phyloP scores from a whole-genome alignment of 1,140 invertebrate genomes.

The Drosophila subobscura region DNA sequence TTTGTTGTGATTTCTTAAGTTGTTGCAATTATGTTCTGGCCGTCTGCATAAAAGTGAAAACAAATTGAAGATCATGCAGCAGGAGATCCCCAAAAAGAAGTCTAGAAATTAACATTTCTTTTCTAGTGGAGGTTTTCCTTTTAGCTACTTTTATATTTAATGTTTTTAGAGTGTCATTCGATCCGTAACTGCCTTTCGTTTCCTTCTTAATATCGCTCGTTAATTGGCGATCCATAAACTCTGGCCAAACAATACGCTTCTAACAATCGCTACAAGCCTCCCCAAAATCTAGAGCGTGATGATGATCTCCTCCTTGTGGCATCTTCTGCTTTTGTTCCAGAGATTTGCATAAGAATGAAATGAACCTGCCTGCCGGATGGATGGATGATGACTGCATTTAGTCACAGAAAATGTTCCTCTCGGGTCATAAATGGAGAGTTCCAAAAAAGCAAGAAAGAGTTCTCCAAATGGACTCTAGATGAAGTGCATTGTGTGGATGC shows the following conservation, averaged over 20 bases:
- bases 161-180: constrained; percentile 33
- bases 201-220: constrained; percentile 45
- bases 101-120: constrained; percentile 55
- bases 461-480: constrained; percentile 34
- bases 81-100: background rate
- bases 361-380: constrained; percentile 39
- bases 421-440: constrained; percentile 36
- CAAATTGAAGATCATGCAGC: constrained; percentile 23
- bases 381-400: constrained; percentile 46
- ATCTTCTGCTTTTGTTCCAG: constrained; percentile 25
- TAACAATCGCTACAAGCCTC: constrained; percentile 59
- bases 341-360: constrained; percentile 76
- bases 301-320: constrained; percentile 35
- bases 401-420: constrained; percentile 38
- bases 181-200: constrained; percentile 22
- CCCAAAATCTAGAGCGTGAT: constrained; percentile 43
- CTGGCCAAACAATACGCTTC: constrained; percentile 56
- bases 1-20: constrained; percentile 80
- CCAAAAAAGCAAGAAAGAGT: constrained; percentile 16
- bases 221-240: constrained; percentile 63
- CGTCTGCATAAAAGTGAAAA: constrained; percentile 53
- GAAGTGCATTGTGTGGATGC: constrained; percentile 34
- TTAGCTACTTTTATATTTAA: constrained; percentile 51
- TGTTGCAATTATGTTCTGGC: constrained; percentile 73
- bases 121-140: constrained; percentile 27